phyloP scores from a whole-genome alignment of 2,888 invertebrate species.

The Archips crataeganus region DNA sequence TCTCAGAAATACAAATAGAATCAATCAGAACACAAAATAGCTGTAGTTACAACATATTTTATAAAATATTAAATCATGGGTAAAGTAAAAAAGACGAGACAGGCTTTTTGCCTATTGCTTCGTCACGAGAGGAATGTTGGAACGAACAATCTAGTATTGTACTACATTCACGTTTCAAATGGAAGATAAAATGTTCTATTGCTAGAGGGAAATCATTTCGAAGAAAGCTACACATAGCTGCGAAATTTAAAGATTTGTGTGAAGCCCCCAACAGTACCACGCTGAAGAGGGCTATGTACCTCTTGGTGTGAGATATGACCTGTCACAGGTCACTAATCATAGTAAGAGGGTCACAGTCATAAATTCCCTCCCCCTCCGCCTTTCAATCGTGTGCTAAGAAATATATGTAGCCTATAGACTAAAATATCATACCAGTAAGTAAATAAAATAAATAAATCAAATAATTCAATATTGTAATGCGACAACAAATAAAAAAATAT shows the following conservation, averaged over 20 bases:
- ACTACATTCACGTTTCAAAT: neutral
- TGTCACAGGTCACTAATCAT: neutral
- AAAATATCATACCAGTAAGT: no score
- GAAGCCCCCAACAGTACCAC: neutral
- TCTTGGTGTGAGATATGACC: neutral
- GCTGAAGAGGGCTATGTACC: neutral
- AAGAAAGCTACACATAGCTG: neutral
- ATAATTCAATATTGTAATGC: no score
- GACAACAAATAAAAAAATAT: no score
- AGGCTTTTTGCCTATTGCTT: neutral
- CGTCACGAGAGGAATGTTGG: neutral
- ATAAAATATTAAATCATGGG: neutral
- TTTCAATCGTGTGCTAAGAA: no score
- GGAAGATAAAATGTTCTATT: neutral
- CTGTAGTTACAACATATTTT: conserved; percentile 52
- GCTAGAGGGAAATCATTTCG: neutral
- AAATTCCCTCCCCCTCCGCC: no score
- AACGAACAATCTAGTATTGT: neutral
- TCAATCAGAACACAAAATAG: conserved; percentile 39
- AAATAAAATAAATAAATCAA: no score
- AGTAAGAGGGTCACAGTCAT: no score
- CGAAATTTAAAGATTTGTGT: neutral
- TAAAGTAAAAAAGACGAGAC: conserved; percentile 28
- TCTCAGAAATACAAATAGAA: conserved; percentile 39
- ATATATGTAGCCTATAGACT: no score